Base-by-base conservation (phyloP, 2,888 invertebrate genomes). In the Rambutsinella grinnellia region DNA sequence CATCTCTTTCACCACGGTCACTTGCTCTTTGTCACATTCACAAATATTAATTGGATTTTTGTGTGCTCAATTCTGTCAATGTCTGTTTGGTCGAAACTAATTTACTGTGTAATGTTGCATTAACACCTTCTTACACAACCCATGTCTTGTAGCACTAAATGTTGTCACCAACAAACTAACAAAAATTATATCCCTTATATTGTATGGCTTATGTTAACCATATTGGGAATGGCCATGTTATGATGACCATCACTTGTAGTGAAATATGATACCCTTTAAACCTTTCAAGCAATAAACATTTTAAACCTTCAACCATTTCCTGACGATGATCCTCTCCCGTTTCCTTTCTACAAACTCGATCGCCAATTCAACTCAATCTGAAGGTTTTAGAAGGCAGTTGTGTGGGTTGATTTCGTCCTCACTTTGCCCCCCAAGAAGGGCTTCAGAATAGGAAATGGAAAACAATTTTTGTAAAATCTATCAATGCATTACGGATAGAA, bases 1-100 rank as follows among this genome's bases (percentile, higher is more conserved):
- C 82, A 81, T 83, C 82, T 81, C 82, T 47, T 80, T 82, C 71
- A 79, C 79, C 65, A 83, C 83, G 83, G 83, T 83, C 83, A 76
- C 71, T 79, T 69, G 69, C 65, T 70, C 65, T 76, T 66, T 72
- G 69, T 69, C 72, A 54, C 51, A 61, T 67, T 72, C 69, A 78
- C 72, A 60, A 49, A 63, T 66, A 72, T 60, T 72, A 58, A 47
- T 63, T 63, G 36, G 27, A 27, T 54, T 61, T 65, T 51, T 54
- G 53, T 36, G 56, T 63, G 24, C n/a, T 54, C 62, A 26, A 44
- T 47, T 49, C 51, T 58, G 21, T 26, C 19, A 44, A 47, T 24
- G 19, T 27, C 3, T 28, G 36, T 28, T 67, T 49, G 24, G 21
- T 56, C n/a, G 15, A 21, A 26, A 56, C 13, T 24, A 21, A 54